phyloP scores from a whole-genome alignment of 64 coral and sea anemone genomes.

The Actinia equina region DNA sequence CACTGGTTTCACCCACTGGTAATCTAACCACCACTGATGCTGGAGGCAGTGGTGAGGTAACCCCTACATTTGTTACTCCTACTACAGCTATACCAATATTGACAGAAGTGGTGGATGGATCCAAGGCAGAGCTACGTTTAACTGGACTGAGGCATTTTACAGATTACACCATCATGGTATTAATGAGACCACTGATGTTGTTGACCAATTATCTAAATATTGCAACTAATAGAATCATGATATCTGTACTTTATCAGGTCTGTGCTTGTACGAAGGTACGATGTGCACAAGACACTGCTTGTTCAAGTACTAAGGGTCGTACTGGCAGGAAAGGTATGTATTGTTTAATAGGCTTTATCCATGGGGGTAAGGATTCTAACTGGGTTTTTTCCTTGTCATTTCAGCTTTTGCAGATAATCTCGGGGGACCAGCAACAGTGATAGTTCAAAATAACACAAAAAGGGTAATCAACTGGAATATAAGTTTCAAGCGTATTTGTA shows the following conservation, averaged over 20 bases:
- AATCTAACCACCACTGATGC: background rate
- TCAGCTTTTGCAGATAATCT: constrained; percentile 37
- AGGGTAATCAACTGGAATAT: constrained; percentile 16
- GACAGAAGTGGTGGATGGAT: background rate
- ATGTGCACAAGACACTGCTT: constrained; percentile 19
- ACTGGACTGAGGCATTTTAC: constrained; percentile 48
- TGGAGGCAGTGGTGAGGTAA: background rate
- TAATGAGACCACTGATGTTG: background rate
- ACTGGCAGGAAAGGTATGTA: constrained; percentile 49
- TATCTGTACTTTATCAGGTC: constrained; percentile 32
- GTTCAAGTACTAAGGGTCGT: constrained; percentile 49
- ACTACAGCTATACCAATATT: background rate
- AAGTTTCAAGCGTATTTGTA: background rate
- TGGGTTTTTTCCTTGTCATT: background rate
- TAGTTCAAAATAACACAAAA: constrained; percentile 20
- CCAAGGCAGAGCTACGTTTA: constrained; percentile 5
- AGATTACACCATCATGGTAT: constrained; percentile 37
- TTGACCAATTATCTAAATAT: background rate
- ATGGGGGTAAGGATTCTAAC: background rate
- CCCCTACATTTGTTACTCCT: background rate
- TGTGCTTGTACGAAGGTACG: constrained; percentile 66
- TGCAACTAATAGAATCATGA: background rate
- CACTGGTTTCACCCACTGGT: background rate
- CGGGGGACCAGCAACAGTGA: background rate
- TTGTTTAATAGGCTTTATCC: background rate